These are phyloP conservation scores for Poecilia gillii DNA, from an alignment of 2,797 vertebrate species.

Conservation along the genomic window DNA sequence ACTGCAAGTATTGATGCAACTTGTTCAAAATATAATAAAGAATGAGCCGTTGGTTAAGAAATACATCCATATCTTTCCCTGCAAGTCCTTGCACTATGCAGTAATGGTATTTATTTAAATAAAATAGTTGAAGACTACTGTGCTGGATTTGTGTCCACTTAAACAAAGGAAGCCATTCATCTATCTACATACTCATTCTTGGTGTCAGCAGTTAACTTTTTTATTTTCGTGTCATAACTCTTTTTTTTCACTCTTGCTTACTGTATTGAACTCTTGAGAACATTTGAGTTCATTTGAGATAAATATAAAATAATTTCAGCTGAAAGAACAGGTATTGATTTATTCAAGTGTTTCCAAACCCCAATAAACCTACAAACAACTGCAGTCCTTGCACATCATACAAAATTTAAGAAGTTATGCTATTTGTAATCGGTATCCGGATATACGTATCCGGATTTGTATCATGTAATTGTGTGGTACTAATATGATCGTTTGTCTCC, in stretches of 20 bases:
- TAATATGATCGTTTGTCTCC: slow-evolving; percentile 34
- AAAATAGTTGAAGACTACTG: background rate
- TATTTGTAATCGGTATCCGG: slow-evolving; percentile 6
- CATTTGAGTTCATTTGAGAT: background rate
- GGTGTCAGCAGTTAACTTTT: slow-evolving; percentile 4
- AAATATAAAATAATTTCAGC: background rate
- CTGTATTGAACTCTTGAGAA: background rate
- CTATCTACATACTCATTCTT: background rate
- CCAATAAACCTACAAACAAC: background rate
- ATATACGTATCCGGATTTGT: slow-evolving; percentile 8
- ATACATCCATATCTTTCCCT: background rate
- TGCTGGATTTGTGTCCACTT: background rate
- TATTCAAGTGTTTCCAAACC: background rate
- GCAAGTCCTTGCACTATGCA: background rate
- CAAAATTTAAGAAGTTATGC: background rate
- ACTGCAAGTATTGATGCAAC: background rate
- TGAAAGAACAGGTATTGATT: background rate
- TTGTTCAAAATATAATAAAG: background rate
- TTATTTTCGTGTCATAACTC: slow-evolving; percentile 8
- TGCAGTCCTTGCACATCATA: background rate
- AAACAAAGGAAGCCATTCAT: background rate
- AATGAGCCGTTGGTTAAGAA: background rate
- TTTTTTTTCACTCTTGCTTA: background rate
- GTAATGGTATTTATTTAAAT: background rate
- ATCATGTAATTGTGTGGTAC: slow-evolving; percentile 23